phyloP scores from a whole-genome alignment of 1,140 invertebrate genomes.

The Procambarus virginalis region DNA sequence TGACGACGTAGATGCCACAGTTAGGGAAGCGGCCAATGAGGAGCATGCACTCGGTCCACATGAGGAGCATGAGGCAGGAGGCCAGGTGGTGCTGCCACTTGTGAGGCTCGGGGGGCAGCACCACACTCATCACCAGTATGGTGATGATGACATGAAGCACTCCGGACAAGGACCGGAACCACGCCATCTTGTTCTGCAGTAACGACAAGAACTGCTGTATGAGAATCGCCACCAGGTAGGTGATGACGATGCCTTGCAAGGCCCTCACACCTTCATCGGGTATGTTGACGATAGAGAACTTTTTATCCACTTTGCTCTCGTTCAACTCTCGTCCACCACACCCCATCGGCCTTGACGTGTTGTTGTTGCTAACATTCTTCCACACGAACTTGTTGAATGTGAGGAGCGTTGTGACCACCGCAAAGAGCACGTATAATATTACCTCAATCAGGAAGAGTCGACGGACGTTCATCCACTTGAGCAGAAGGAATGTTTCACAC shows the following conservation, averaged over 20 bases:
- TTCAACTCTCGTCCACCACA: neutral
- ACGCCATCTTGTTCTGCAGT: constrained; percentile 55
- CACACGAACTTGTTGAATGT: constrained; percentile 69
- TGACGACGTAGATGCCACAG: constrained; percentile 70
- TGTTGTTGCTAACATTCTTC: neutral
- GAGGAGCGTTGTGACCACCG: constrained; percentile 71
- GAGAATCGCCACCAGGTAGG: constrained; percentile 46
- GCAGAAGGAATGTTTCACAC: constrained; percentile 76
- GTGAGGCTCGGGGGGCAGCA: neutral
- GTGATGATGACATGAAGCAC: constrained; percentile 68
- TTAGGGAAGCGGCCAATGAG: constrained; percentile 74
- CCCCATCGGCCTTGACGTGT: no score
- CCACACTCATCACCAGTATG: constrained; percentile 60
- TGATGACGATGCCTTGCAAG: constrained; percentile 39
- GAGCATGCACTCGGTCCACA: constrained; percentile 77
- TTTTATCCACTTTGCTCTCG: neutral
- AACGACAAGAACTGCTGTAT: constrained; percentile 53
- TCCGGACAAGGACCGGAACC: constrained; percentile 60
- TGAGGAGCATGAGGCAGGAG: constrained; percentile 75
- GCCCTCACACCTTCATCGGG: neutral
- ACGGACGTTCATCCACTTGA: constrained; percentile 78
- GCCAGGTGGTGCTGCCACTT: constrained; percentile 76
- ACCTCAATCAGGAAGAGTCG: constrained; percentile 75
- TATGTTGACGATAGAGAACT: neutral
- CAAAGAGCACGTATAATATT: constrained; percentile 75